Base-by-base conservation (phyloP, 2,113 vertebrate genomes). In the Oreochromis tanganicae region DNA sequence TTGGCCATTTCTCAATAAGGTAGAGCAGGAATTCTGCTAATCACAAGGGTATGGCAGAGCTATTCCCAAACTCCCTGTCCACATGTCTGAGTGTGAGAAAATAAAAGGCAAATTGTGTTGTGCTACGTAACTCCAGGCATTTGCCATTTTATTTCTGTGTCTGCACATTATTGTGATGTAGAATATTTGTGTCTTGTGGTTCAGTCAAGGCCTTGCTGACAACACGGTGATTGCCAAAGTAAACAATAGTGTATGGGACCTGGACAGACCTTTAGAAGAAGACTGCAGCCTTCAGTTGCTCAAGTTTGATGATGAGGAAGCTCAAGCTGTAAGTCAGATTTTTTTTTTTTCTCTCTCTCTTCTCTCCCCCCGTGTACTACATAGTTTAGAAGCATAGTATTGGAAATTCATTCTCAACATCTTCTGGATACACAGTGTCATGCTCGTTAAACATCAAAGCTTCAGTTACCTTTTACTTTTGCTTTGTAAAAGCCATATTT, bases 261-360 rank as follows among this genome's bases (percentile, higher is more conserved):
- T 99, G 66, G 99, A 99, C 92, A 96, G 99, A 84, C 97, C 98
- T 24, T 92, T 99, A 91, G 98, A 99, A 85, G 96, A 94, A 21
- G 97, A 99, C 82, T 99, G 98, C 91, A 97, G 96, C 81, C 93
- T 99, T 84, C 96, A 98, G 91, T 96, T 99, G 87, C 98, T 99
- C 57, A 99, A 99, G 89, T 99, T 99, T 96, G 99, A 99, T 50
- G 98, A 99, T 56, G 98, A 99, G 66, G 99, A 99, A 59, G 99
- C 98, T 66, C 98, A 99, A 93, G 98, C 98, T 71, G 99, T 99
- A 95, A 97, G 97, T 97, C 12, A 32, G 27, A 32, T 50, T 50
- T 50, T 73, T 3, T 12, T 19, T 11, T 4, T 38, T 36, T 17
- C 7, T n/a, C n/a, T 36, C 1, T 46, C 5, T 3, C 8, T 19